Evolutionary conservation across 2,797 vertebrate species (phyloP).

Genomic region (Acipenser ruthenus): DNA sequence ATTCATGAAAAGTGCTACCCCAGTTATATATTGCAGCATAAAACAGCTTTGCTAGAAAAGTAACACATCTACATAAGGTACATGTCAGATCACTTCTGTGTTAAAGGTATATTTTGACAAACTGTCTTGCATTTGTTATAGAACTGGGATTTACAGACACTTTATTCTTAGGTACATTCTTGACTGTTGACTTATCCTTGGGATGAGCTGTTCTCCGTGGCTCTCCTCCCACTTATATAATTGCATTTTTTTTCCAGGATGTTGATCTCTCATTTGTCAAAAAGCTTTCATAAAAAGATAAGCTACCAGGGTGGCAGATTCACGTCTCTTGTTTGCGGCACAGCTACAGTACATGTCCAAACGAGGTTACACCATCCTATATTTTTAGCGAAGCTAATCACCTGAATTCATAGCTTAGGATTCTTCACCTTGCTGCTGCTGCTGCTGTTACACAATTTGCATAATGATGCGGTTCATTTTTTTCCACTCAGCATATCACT

Average conservation of each 20-base stretch:
- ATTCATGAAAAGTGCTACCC: too few relatives aligned
- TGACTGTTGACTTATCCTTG: background rate
- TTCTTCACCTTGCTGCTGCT: background rate
- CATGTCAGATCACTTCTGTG: too few relatives aligned
- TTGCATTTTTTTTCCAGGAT: constrained; percentile 33
- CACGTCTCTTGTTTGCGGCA: constrained; percentile 26
- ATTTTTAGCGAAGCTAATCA: constrained; percentile 10
- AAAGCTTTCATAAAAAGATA: constrained; percentile 19
- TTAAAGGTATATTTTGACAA: too few relatives aligned
- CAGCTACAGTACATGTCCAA: constrained; percentile 10
- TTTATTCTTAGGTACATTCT: constrained; percentile 19
- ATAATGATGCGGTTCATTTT: constrained; percentile 10
- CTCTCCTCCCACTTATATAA: constrained; percentile 40
- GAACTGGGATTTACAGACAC: constrained; percentile 26
- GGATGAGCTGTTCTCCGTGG: constrained; percentile 34
- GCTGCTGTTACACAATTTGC: background rate
- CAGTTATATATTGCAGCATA: too few relatives aligned
- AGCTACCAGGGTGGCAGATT: constrained; percentile 20
- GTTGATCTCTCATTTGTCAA: constrained; percentile 29
- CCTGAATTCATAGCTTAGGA: constrained; percentile 7
- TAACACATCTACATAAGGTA: too few relatives aligned
- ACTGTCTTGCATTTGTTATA: constrained; percentile 30
- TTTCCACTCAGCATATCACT: background rate
- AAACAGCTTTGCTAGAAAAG: too few relatives aligned
- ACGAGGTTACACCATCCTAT: constrained; percentile 11